A percentile compares a stretch with the other conserved stretches of the same genome.
These are phyloP conservation scores for Cheilosia vernalis DNA, from an alignment of 2,888 invertebrate genomes.

Conservation along the genomic window DNA sequence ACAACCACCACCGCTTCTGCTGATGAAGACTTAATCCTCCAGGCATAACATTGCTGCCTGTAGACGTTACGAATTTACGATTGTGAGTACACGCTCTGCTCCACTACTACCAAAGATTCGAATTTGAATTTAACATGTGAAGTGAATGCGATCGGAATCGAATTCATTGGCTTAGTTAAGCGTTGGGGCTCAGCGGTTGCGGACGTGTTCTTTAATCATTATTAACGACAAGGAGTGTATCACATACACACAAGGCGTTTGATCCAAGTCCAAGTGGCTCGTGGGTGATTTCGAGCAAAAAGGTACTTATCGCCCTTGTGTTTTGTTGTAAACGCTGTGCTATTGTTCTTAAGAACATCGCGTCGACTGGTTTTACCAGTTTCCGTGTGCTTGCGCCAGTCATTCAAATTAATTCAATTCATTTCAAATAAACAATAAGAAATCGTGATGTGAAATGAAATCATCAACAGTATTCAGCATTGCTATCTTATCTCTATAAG, in stretches of 20 bases:
- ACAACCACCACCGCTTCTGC: neutral
- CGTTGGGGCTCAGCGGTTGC: constrained; percentile 46
- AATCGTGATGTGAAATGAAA: neutral
- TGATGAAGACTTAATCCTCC: constrained; percentile 20
- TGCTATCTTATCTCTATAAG: constrained; percentile 1
- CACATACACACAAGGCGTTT: neutral
- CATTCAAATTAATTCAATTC: neutral
- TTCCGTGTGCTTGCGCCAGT: neutral
- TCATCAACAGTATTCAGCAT: neutral
- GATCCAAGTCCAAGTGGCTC: constrained; percentile 2
- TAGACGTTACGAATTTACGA: neutral
- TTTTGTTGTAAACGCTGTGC: neutral
- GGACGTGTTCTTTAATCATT: constrained; percentile 7
- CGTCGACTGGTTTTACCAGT: constrained; percentile 15
- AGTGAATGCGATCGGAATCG: constrained; percentile 41
- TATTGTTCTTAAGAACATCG: neutral
- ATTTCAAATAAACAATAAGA: neutral
- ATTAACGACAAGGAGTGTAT: neutral
- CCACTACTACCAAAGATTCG: constrained; percentile 14
- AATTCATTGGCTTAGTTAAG: constrained; percentile 58
- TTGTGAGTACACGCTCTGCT: too few species aligned
- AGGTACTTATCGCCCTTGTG: constrained; percentile 9
- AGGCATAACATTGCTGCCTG: neutral
- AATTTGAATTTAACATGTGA: constrained; percentile 38
- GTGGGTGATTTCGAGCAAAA: neutral